These are phyloP conservation scores for Lycaena phlaeas DNA, from an alignment of 2,888 invertebrate species.

Conservation along the genomic window DNA sequence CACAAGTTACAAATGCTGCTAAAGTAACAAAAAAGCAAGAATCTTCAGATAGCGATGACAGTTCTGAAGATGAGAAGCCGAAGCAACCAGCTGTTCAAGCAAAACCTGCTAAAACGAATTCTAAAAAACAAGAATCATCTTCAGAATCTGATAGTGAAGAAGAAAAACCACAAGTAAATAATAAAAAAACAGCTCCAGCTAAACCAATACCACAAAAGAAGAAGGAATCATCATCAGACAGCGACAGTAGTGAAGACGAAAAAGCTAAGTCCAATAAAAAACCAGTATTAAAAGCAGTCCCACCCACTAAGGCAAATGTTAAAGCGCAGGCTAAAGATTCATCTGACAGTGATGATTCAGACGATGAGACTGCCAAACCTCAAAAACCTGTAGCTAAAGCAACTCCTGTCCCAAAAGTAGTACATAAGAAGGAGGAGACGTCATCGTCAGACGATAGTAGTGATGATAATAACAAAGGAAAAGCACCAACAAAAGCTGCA, in stretches of 20 bases:
- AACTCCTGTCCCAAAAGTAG: constrained; percentile 18
- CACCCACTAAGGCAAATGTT: neutral
- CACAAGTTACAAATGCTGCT: constrained; percentile 21
- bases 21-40: constrained; percentile 32
- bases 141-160: constrained; percentile 25
- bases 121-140: constrained; percentile 14
- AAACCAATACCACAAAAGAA: constrained; percentile 25
- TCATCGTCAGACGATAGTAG: constrained; percentile 42
- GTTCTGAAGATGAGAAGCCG: constrained; percentile 45
- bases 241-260: constrained; percentile 38
- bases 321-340: too few relatives aligned
- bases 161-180: constrained; percentile 14
- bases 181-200: constrained; percentile 18
- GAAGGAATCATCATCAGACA: constrained; percentile 39
- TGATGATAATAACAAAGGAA: constrained; percentile 34
- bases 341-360: too few relatives aligned
- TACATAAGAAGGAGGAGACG: constrained; percentile 22
- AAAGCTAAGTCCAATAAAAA: constrained; percentile 23
- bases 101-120: constrained; percentile 20
- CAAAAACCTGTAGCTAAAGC: constrained; percentile 25
- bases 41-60: constrained; percentile 44
- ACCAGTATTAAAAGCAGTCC: constrained; percentile 3
- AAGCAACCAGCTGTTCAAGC: constrained; percentile 19
- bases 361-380: constrained; percentile 10
- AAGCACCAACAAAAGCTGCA: constrained; percentile 17